Evolutionary conservation across 2,113 vertebrate species (phyloP).

Genomic region (Epinephelus lanceolatus): DNA sequence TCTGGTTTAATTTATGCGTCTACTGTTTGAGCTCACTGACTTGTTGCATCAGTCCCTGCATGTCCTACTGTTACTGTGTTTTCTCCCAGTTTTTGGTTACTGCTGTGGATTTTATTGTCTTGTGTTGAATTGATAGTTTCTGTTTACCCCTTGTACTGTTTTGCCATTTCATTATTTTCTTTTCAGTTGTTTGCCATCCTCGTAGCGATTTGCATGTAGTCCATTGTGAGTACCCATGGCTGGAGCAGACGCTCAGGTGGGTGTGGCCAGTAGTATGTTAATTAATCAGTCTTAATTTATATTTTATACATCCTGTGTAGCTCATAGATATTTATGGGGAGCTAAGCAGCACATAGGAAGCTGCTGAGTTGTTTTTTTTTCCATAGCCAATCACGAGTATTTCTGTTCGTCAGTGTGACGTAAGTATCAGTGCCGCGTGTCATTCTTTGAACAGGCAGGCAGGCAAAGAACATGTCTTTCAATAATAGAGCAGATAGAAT

Average conservation of each 20-base stretch:
- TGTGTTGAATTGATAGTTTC: conserved; percentile 58
- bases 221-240: conserved; percentile 79
- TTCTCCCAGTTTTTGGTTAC: conserved; percentile 29
- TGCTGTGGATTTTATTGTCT: conserved; percentile 46
- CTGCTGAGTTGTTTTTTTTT: not conserved
- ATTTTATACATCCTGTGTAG: not conserved
- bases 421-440: conserved; percentile 29
- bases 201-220: conserved; percentile 84
- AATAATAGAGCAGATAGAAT: conserved; percentile 58
- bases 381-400: conserved; percentile 24
- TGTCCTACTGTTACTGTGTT: conserved; percentile 35
- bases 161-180: conserved; percentile 81
- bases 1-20: conserved; percentile 22
- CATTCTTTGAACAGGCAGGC: conserved; percentile 31
- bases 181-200: conserved; percentile 86
- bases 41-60: conserved; percentile 59
- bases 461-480: conserved; percentile 58
- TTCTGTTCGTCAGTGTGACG: conserved; percentile 39
- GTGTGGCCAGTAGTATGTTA: conserved; percentile 67
- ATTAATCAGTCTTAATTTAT: conserved; percentile 25
- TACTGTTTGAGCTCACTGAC: conserved; percentile 15
- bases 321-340: conserved; percentile 15
- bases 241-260: conserved; percentile 83
- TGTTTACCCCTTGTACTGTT: conserved; percentile 77
- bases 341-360: conserved; percentile 16